These are phyloP conservation scores for Leptinotarsa haldemani DNA, from an alignment of 2,888 invertebrate genomes.

Conservation along the genomic window DNA sequence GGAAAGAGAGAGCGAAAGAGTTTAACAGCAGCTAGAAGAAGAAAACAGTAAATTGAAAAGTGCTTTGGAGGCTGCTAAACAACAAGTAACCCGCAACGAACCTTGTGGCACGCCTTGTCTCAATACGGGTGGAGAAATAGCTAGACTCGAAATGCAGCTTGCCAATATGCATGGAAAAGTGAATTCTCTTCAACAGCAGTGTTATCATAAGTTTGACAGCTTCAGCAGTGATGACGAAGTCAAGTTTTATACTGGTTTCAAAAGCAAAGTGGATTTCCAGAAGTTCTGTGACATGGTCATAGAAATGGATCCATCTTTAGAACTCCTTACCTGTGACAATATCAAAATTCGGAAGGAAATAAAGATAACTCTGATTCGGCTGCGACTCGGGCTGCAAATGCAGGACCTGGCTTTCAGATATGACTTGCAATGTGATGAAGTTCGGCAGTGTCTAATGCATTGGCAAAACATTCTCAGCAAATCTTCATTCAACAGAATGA, in stretches of 20 bases:
- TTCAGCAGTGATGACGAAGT: constrained; percentile 3
- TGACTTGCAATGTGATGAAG: neutral
- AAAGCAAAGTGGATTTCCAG: neutral
- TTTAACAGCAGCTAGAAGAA: constrained; percentile 15
- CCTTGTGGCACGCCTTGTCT: neutral
- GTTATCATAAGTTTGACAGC: constrained; percentile 11
- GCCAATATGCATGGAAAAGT: neutral
- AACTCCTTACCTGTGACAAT: neutral
- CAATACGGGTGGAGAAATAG: neutral
- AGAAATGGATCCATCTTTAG: constrained; percentile 13
- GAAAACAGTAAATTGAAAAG: constrained; percentile 2
- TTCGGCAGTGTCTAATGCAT: neutral
- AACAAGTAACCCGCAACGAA: neutral
- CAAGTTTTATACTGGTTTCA: constrained; percentile 18
- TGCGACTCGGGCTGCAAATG: neutral
- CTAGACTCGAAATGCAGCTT: neutral
- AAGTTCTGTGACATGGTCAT: constrained; percentile 19
- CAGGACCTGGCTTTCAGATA: constrained; percentile 15
- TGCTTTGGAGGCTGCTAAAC: neutral
- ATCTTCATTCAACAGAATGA: constrained; percentile 21
- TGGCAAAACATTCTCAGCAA: constrained; percentile 22
- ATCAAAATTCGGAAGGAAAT: constrained; percentile 9
- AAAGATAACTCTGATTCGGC: constrained; percentile 20
- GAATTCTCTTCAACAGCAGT: neutral
- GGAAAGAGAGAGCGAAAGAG: neutral